Percentiles rank a stretch among this genome's conserved stretches.
phyloP scores from a whole-genome alignment of 2,797 vertebrate species.

The Prionace glauca region DNA sequence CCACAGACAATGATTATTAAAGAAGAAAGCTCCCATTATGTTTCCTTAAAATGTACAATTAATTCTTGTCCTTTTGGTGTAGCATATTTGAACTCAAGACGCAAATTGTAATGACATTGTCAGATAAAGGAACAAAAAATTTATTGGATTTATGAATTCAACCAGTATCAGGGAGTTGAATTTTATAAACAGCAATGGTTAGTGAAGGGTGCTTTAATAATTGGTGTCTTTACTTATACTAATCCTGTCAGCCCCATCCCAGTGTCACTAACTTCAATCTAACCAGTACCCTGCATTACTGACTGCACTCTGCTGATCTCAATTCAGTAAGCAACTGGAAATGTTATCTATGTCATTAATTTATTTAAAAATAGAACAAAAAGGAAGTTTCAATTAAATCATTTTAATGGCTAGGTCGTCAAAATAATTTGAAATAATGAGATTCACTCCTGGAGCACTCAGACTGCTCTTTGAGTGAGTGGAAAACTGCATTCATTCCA shows the following conservation, averaged over 20 bases:
- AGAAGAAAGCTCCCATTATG: not conserved
- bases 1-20: not conserved
- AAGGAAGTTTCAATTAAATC: not conserved
- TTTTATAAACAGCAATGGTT: not conserved
- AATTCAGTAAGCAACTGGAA: not conserved
- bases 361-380: not conserved
- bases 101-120: not conserved
- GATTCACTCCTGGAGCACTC: not conserved
- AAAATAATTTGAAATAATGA: not conserved
- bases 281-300: not conserved
- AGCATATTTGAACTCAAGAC: not conserved
- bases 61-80: not conserved
- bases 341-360: not conserved
- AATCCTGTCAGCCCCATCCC: not conserved
- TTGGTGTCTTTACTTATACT: not conserved
- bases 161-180: not conserved
- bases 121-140: not conserved
- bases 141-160: not conserved
- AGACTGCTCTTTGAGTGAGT: not conserved
- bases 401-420: not conserved
- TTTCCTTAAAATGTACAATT: not conserved
- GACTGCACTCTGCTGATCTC: not conserved
- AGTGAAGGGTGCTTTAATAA: not conserved
- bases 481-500: not conserved
- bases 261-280: not conserved